Percentiles rank a stretch among this genome's conserved stretches.
Conservation (phyloP, 2,797 vertebrate species). For the Hippopotamyrus pictus region DNA sequence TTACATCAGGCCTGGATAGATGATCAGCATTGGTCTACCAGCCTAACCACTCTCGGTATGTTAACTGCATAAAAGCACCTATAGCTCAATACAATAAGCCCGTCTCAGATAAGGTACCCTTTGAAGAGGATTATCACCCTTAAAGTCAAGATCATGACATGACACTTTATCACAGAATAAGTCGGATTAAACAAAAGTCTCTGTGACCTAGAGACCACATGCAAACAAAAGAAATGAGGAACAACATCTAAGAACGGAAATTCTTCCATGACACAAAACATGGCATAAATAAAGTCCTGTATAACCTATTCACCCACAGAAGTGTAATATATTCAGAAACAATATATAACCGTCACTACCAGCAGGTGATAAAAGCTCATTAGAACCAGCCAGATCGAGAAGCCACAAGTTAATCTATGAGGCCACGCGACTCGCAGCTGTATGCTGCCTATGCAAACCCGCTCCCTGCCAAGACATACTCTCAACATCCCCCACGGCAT, state of each 20-base stretch:
- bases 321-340: neutral
- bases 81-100: neutral
- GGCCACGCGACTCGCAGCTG: neutral
- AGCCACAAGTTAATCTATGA: conserved; percentile 1
- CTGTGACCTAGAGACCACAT: neutral
- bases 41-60: neutral
- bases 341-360: neutral
- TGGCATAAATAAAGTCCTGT: neutral
- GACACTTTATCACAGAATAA: neutral
- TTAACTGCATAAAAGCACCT: neutral
- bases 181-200: neutral
- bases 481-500: neutral
- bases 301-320: neutral
- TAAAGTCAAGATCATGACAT: neutral
- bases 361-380: conserved; percentile 1
- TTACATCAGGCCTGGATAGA: neutral
- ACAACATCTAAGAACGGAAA: neutral
- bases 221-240: neutral
- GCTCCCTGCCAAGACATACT: neutral
- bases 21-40: neutral
- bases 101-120: neutral
- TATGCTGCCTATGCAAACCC: neutral
- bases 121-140: neutral
- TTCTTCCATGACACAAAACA: neutral
- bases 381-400: neutral